Base-by-base conservation (phyloP, 2,888 invertebrate species). In the Sicus ferrugineus region DNA sequence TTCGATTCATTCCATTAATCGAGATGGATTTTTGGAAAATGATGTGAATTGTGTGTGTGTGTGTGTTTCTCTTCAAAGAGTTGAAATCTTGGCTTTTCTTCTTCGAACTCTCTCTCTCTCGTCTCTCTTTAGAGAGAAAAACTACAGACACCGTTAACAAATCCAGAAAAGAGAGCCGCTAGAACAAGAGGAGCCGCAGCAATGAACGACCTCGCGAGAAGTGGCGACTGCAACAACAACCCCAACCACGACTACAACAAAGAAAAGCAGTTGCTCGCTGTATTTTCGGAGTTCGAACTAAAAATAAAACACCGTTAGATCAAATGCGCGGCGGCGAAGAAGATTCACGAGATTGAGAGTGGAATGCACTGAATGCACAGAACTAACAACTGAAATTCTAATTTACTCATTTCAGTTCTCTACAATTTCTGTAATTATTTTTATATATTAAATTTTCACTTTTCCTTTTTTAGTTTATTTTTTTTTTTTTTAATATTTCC, bases 241-340 rank as follows among this genome's bases (percentile, higher is more conserved):
- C 11, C 7, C n/a, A 30, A 56, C 4, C 26, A 56, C 16, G 16
- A 42, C 3, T 3, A 7, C 2, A 28, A 56, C 56, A 56, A 26
- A 19, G 30, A 26, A 62, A 23, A 58, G 31, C 61, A 34, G 42
- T 42, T 62, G 61, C 19, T 62, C 42, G 26, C 42, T 42, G 3
- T 21, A 30, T 38, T 34, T 62, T 62, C 26, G 38, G 11, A 26
- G 61, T 38, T 23, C 21, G 19, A 19, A 58, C 58, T 58, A 30
- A 28, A 59, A 56, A 59, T 31, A 62, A 62, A 62, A 23, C 21
- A 62, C 61, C 38, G 38, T 59, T 59, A 62, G 23, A 16, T n/a
- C n/a, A n/a, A n/a, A n/a, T n/a, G n/a, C n/a, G n/a, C n/a, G n/a
- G n/a, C n/a, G n/a, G n/a, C n/a, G n/a, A n/a, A n/a, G n/a, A n/a